phyloP scores from a whole-genome alignment of 2,113 vertebrate species.

The Colistium nudipinnis region DNA sequence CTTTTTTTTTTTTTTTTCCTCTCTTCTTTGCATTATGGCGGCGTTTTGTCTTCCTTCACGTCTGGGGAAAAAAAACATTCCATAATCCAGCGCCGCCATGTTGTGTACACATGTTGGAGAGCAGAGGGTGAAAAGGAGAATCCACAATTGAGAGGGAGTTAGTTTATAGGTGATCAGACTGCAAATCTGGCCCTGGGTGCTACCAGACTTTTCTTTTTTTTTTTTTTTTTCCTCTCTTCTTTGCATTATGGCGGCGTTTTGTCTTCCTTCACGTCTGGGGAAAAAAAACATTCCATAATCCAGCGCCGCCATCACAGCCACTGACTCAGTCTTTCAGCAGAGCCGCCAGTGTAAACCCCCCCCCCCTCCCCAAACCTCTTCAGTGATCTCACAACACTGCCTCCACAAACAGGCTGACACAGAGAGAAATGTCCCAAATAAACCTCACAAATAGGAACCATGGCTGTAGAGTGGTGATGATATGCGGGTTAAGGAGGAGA shows the following conservation, averaged over 20 bases:
- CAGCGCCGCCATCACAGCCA: slow-evolving; percentile 27
- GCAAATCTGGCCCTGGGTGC: slow-evolving; percentile 27
- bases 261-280: slow-evolving; percentile 4
- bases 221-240: slow-evolving; percentile 14
- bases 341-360: slow-evolving; percentile 72
- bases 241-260: slow-evolving; percentile 22
- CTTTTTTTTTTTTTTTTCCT: slow-evolving; percentile 11
- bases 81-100: slow-evolving; percentile 23
- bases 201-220: slow-evolving; percentile 13
- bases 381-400: slow-evolving; percentile 65
- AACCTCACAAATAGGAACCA: slow-evolving; percentile 48
- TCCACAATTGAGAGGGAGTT: slow-evolving; percentile 24
- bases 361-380: slow-evolving; percentile 24
- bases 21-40: slow-evolving; percentile 20
- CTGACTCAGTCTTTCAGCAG: slow-evolving; percentile 43
- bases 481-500: slow-evolving; percentile 34
- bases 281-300: slow-evolving; percentile 2
- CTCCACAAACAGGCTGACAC: slow-evolving; percentile 39
- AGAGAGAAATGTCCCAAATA: background rate
- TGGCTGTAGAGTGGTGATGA: slow-evolving; percentile 56
- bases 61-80: slow-evolving; percentile 1
- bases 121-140: slow-evolving; percentile 26
- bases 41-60: slow-evolving; percentile 10
- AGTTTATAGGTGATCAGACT: slow-evolving; percentile 37
- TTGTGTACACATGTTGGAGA: slow-evolving; percentile 15